Evolutionary conservation across 2,888 invertebrate genomes (phyloP).

Genomic region (Siphlonurus alternatus): DNA sequence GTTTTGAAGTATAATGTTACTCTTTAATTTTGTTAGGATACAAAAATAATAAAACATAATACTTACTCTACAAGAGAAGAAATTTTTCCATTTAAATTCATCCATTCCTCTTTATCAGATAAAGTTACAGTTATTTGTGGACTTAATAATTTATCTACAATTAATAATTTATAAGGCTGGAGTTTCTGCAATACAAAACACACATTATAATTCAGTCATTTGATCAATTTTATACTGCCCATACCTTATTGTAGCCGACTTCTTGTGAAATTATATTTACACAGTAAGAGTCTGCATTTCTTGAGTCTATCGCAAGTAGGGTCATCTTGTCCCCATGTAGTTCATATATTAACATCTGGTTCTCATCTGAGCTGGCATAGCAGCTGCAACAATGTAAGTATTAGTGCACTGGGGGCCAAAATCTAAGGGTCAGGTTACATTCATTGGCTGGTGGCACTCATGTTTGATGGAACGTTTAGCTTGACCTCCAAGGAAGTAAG

Average conservation of each 20-base stretch:
- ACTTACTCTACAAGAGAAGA: conserved; percentile 5
- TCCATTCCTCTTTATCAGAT: conserved; percentile 2
- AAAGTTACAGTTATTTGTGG: conserved; percentile 9
- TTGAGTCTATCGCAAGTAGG: not conserved
- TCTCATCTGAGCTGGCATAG: not conserved
- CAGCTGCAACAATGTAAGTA: not conserved
- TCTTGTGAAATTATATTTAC: not conserved
- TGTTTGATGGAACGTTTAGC: too few relatives aligned
- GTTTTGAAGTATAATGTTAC: too few relatives aligned
- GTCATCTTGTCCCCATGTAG: not conserved
- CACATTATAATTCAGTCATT: not conserved
- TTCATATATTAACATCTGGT: not conserved
- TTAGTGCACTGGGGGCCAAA: too few relatives aligned
- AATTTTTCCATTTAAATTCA: conserved; percentile 8
- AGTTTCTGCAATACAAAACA: conserved; percentile 9
- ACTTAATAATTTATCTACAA: conserved; percentile 11
- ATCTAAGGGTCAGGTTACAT: too few relatives aligned
- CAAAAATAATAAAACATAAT: too few relatives aligned
- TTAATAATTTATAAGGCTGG: conserved; percentile 10
- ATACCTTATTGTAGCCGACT: not conserved
- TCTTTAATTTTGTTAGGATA: too few relatives aligned
- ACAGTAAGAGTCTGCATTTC: not conserved
- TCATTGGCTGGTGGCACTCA: too few relatives aligned
- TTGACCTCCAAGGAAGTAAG: too few relatives aligned
- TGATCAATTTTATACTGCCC: too few relatives aligned